Conservation (phyloP, 1,140 invertebrate genomes). For the Drosophila truncata region DNA sequence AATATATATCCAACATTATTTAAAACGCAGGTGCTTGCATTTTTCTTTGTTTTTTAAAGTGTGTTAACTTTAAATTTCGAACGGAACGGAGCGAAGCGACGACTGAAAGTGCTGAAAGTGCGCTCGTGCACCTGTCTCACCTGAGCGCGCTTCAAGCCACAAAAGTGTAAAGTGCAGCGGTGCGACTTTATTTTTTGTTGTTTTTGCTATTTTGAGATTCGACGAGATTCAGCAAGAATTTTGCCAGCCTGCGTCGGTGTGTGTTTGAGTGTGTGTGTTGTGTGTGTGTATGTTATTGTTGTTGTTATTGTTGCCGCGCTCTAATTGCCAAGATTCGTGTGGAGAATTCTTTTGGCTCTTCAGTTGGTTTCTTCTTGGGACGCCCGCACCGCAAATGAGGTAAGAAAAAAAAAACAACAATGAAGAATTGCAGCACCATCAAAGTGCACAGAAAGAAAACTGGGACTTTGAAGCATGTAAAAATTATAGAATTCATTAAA, state of each 20-base stretch:
- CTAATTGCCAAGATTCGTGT: constrained; percentile 55
- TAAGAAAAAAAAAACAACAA: constrained; percentile 46
- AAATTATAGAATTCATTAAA: no score
- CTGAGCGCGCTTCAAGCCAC: constrained; percentile 66
- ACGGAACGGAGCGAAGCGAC: constrained; percentile 1
- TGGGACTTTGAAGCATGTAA: not conserved
- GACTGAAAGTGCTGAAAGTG: constrained; percentile 34
- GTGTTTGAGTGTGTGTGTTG: constrained; percentile 27
- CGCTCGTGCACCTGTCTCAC: constrained; percentile 64
- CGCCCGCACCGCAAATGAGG: constrained; percentile 76
- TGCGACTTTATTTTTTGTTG: constrained; percentile 36
- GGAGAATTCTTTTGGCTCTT: constrained; percentile 39
- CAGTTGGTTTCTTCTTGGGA: constrained; percentile 35
- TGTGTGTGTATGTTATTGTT: constrained; percentile 27
- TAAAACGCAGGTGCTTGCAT: constrained; percentile 7
- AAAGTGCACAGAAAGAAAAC: constrained; percentile 7
- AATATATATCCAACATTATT: not conserved
- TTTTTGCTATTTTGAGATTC: constrained; percentile 43
- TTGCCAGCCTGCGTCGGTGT: constrained; percentile 36
- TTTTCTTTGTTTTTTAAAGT: constrained; percentile 37
- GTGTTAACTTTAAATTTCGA: constrained; percentile 17
- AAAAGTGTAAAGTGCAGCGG: constrained; percentile 79
- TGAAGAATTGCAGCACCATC: constrained; percentile 17
- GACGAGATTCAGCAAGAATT: constrained; percentile 58
- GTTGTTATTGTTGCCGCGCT: constrained; percentile 53